phyloP scores from a whole-genome alignment of 2,797 vertebrate species.

The Ateles fusciceps region DNA sequence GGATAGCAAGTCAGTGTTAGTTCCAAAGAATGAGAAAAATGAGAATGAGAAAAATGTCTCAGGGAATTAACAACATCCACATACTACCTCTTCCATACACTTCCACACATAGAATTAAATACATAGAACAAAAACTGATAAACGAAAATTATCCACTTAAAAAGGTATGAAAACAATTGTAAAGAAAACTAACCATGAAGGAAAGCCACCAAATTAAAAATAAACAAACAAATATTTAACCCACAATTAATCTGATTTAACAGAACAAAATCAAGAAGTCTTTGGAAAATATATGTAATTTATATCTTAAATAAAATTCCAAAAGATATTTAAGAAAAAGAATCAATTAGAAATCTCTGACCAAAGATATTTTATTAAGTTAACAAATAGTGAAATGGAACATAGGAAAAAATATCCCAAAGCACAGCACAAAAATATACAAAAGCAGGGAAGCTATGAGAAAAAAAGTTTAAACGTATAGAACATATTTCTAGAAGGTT shows the following conservation, averaged over 20 bases:
- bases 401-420: background rate
- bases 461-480: background rate
- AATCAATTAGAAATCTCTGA: background rate
- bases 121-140: background rate
- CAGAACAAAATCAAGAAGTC: background rate
- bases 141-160: background rate
- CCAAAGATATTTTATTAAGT: background rate
- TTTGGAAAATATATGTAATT: background rate
- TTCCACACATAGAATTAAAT: background rate
- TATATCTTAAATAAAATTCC: background rate
- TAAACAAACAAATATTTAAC: background rate
- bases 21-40: background rate
- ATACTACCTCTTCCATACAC: background rate
- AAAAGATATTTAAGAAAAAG: background rate
- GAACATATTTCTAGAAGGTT: background rate
- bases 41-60: background rate
- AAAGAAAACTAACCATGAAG: background rate
- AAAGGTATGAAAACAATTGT: background rate
- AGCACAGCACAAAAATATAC: background rate
- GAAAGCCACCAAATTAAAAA: background rate
- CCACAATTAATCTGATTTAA: background rate
- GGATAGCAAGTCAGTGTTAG: background rate
- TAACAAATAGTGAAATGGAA: background rate
- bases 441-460: background rate
- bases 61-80: background rate